These are phyloP conservation scores for Aspidapion aeneum DNA, from an alignment of 2,888 invertebrate genomes.

Conservation along the genomic window DNA sequence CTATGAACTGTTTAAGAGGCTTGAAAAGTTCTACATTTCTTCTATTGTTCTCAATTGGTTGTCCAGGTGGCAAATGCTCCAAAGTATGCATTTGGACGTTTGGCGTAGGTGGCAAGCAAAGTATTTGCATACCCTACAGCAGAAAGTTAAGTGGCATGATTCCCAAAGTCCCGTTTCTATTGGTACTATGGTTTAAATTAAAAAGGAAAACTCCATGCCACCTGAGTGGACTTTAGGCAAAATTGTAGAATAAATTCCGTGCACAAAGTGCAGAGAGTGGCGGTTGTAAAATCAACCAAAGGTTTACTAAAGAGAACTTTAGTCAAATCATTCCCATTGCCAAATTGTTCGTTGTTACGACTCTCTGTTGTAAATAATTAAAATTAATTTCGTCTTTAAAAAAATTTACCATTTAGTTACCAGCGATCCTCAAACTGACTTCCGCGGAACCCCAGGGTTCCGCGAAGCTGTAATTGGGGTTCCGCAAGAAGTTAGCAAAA, in stretches of 20 bases:
- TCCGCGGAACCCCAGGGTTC: too few relatives aligned
- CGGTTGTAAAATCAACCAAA: background rate
- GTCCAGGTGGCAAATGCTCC: background rate
- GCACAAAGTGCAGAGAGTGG: background rate
- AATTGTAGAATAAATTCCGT: background rate
- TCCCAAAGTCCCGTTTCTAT: background rate
- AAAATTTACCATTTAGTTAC: too few relatives aligned
- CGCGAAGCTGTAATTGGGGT: too few relatives aligned
- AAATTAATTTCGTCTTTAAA: too few relatives aligned
- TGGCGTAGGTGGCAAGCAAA: background rate
- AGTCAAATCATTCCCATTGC: background rate
- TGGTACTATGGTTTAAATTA: background rate
- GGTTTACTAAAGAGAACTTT: background rate
- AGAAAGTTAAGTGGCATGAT: background rate
- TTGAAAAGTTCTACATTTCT: too few relatives aligned
- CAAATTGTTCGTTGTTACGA: background rate
- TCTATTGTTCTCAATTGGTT: background rate
- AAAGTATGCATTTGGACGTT: background rate
- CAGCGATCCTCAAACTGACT: too few relatives aligned
- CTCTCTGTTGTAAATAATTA: too few relatives aligned
- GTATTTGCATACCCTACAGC: background rate
- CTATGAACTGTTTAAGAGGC: too few relatives aligned
- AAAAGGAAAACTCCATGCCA: background rate
- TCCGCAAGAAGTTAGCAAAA: too few relatives aligned
- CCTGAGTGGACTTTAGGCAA: background rate